A percentile compares a stretch with the other conserved stretches of the same genome.
phyloP scores from a whole-genome alignment of 2,113 vertebrate species.

The Neodon shergylaensis region DNA sequence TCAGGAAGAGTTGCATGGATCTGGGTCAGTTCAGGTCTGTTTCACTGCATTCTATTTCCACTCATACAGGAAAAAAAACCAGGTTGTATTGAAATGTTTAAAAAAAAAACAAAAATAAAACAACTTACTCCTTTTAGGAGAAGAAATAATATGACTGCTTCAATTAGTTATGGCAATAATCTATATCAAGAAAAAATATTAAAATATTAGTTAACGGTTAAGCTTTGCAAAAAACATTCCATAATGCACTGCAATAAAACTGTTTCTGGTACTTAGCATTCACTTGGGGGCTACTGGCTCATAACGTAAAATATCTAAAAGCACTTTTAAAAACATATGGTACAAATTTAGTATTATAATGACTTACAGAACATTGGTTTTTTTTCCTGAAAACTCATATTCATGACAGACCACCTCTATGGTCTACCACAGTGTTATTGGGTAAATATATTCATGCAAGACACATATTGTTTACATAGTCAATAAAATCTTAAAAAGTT shows the following conservation, averaged over 20 bases:
- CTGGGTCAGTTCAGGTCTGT: not conserved
- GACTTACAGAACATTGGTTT: constrained; percentile 43
- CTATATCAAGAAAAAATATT: constrained; percentile 48
- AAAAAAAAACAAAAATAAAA: not conserved
- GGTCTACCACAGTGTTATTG: constrained; percentile 42
- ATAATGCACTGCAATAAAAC: constrained; percentile 52
- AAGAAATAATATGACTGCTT: constrained; percentile 35
- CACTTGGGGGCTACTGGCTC: constrained; percentile 59
- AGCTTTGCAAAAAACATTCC: constrained; percentile 49
- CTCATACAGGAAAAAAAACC: not conserved
- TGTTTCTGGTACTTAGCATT: constrained; percentile 60
- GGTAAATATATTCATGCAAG: constrained; percentile 67
- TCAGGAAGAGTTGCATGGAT: not conserved
- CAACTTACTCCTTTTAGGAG: not conserved
- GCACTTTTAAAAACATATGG: constrained; percentile 62
- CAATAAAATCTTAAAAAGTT: constrained; percentile 62
- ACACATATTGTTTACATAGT: constrained; percentile 65
- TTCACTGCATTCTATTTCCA: not conserved
- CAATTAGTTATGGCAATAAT: constrained; percentile 47
- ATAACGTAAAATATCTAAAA: constrained; percentile 73
- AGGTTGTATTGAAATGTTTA: not conserved
- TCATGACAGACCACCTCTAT: constrained; percentile 65
- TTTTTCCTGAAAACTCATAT: constrained; percentile 65
- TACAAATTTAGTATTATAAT: constrained; percentile 61
- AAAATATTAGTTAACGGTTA: constrained; percentile 46